Percentiles rank a stretch among this genome's conserved stretches.
phyloP scores from a whole-genome alignment of 2,888 invertebrate genomes.

The Meteorus colon region DNA sequence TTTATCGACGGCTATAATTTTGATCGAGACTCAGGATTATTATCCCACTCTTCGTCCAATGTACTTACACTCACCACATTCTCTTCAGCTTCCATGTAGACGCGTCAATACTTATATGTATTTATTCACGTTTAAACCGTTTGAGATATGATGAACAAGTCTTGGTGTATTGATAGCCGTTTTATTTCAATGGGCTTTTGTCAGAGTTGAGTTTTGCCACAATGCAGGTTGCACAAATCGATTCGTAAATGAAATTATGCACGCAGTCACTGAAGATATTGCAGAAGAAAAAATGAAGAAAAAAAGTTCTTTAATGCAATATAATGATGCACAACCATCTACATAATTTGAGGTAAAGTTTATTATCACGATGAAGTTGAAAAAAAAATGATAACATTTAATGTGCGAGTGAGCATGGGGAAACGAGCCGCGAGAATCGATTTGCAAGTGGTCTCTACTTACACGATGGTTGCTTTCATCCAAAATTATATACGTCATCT shows the following conservation, averaged over 20 bases:
- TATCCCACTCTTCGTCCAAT: slow-evolving; percentile 56
- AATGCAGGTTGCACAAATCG: slow-evolving; percentile 32
- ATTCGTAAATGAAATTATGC: slow-evolving; percentile 45
- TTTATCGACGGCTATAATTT: slow-evolving; percentile 73
- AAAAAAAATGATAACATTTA: slow-evolving; percentile 21
- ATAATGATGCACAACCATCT: slow-evolving; percentile 48
- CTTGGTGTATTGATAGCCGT: slow-evolving; percentile 1
- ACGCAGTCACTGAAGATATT: slow-evolving; percentile 35
- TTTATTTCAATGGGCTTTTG: neutral
- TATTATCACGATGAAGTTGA: slow-evolving; percentile 60
- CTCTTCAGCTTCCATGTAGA: slow-evolving; percentile 29
- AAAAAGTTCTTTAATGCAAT: slow-evolving; percentile 44
- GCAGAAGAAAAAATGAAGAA: slow-evolving; percentile 5
- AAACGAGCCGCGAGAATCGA: slow-evolving; percentile 53
- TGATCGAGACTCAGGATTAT: slow-evolving; percentile 69
- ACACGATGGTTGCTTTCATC: slow-evolving; percentile 63
- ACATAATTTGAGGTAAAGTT: slow-evolving; percentile 70
- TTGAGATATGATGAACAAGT: slow-evolving; percentile 20
- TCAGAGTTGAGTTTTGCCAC: neutral
- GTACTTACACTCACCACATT: slow-evolving; percentile 45
- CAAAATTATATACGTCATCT: slow-evolving; percentile 70
- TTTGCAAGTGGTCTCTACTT: slow-evolving; percentile 61
- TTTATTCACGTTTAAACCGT: slow-evolving; percentile 12
- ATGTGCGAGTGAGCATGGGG: slow-evolving; percentile 28
- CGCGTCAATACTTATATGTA: slow-evolving; percentile 7